phyloP scores from a whole-genome alignment of 1,140 invertebrate species.

The Drosophila pseudoananassae region DNA sequence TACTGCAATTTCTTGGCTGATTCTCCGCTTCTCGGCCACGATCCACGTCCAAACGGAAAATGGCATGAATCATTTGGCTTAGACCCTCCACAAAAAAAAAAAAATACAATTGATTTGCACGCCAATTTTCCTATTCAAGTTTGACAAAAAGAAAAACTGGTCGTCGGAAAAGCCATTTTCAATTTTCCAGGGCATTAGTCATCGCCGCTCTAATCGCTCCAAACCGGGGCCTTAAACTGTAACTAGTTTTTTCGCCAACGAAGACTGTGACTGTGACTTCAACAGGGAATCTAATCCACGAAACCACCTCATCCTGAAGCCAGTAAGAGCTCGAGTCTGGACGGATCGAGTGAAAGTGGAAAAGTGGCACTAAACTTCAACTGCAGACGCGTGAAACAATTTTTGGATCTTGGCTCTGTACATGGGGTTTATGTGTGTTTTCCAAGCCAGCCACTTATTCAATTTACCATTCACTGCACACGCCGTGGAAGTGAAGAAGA shows the following conservation, averaged over 20 bases:
- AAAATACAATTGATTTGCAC: constrained; percentile 67
- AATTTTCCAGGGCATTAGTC: constrained; percentile 79
- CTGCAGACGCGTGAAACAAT: constrained; percentile 77
- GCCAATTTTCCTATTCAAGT: constrained; percentile 68
- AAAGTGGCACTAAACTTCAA: constrained; percentile 42
- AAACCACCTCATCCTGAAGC: constrained; percentile 61
- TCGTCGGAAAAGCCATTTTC: constrained; percentile 53
- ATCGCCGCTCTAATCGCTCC: constrained; percentile 53
- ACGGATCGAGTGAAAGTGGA: constrained; percentile 71
- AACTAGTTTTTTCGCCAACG: constrained; percentile 65
- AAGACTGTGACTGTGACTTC: background rate
- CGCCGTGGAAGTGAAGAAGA: constrained; percentile 33
- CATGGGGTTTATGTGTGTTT: constrained; percentile 44
- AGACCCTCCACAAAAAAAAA: constrained; percentile 1
- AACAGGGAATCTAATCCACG: constrained; percentile 48
- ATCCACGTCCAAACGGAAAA: constrained; percentile 22
- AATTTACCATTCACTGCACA: constrained; percentile 81
- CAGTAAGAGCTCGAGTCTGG: constrained; percentile 8
- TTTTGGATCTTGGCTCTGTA: constrained; percentile 50
- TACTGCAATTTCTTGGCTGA: constrained; percentile 30
- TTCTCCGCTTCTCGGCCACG: background rate
- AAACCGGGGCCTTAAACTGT: constrained; percentile 65
- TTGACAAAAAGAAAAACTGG: constrained; percentile 56
- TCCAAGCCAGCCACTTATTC: constrained; percentile 64
- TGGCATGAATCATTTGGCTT: constrained; percentile 49